Conservation (phyloP, 2,888 invertebrate genomes). For the Athalia cordata region DNA sequence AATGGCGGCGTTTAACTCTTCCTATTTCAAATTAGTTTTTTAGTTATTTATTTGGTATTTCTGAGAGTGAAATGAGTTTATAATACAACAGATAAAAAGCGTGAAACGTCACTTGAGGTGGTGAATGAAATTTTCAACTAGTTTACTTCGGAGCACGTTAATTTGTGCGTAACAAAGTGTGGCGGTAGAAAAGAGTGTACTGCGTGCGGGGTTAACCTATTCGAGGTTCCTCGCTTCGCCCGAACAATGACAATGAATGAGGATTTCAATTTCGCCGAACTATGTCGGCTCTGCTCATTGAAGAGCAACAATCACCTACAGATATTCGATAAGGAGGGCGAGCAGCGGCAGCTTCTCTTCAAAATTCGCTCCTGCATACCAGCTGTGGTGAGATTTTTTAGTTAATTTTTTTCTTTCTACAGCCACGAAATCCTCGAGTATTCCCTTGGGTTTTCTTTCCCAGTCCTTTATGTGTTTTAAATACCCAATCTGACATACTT, state of each 20-base stretch:
- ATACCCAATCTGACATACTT: no score
- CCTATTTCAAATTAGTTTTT: conserved; percentile 55
- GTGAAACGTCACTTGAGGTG: conserved; percentile 12
- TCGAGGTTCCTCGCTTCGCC: conserved; percentile 69
- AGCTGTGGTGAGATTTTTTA: conserved; percentile 78
- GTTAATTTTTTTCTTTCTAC: neutral
- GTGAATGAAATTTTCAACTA: conserved; percentile 12
- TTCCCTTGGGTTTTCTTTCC: no score
- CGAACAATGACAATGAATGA: conserved; percentile 79
- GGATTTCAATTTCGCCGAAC: conserved; percentile 82
- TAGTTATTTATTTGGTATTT: conserved; percentile 50
- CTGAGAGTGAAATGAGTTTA: neutral
- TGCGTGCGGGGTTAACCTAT: conserved; percentile 45
- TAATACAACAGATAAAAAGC: conserved; percentile 33
- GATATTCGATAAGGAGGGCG: conserved; percentile 84
- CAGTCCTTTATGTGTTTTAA: no score
- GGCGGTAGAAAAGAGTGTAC: conserved; percentile 10
- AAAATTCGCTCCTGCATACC: conserved; percentile 83
- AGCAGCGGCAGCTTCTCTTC: conserved; percentile 82
- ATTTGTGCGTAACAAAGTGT: conserved; percentile 17
- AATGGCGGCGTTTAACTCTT: conserved; percentile 61
- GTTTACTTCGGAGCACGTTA: neutral
- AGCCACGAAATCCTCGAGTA: neutral
- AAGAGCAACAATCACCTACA: conserved; percentile 82
- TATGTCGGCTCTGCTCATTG: conserved; percentile 82